Conservation (phyloP, 2,797 vertebrate species). For the Molossus molossus region DNA sequence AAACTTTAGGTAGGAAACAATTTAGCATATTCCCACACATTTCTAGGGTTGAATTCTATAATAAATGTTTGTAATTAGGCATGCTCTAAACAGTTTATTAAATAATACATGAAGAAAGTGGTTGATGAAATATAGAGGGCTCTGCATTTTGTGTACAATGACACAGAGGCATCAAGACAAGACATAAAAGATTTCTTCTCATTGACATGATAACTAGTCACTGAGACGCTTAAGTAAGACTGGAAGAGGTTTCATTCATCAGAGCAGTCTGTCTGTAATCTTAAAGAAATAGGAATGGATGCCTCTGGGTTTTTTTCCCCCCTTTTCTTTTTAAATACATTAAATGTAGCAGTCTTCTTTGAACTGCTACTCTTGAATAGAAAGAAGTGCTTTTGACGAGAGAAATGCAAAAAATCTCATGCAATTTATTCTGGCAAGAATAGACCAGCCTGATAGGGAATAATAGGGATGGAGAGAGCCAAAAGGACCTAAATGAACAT, state of each 20-base stretch:
- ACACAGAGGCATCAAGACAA: conserved; percentile 65
- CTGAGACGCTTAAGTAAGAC: conserved; percentile 77
- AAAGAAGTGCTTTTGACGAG: conserved; percentile 35
- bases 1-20: conserved; percentile 91
- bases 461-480: not conserved
- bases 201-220: conserved; percentile 81
- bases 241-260: conserved; percentile 74
- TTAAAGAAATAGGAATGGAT: conserved; percentile 78
- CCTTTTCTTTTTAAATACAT: conserved; percentile 38
- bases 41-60: conserved; percentile 88
- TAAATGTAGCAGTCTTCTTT: conserved; percentile 32
- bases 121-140: conserved; percentile 81
- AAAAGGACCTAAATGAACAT: not conserved
- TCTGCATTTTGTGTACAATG: conserved; percentile 75
- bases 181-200: conserved; percentile 76
- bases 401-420: not conserved
- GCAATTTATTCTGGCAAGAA: not conserved
- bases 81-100: conserved; percentile 89
- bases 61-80: conserved; percentile 91
- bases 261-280: conserved; percentile 55
- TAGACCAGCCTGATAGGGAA: not conserved
- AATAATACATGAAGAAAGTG: conserved; percentile 91
- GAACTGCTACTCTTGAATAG: not conserved
- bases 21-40: conserved; percentile 84
- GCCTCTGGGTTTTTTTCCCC: conserved; percentile 45